phyloP scores from a whole-genome alignment of 2,888 invertebrate species.

The Gibbula magus region DNA sequence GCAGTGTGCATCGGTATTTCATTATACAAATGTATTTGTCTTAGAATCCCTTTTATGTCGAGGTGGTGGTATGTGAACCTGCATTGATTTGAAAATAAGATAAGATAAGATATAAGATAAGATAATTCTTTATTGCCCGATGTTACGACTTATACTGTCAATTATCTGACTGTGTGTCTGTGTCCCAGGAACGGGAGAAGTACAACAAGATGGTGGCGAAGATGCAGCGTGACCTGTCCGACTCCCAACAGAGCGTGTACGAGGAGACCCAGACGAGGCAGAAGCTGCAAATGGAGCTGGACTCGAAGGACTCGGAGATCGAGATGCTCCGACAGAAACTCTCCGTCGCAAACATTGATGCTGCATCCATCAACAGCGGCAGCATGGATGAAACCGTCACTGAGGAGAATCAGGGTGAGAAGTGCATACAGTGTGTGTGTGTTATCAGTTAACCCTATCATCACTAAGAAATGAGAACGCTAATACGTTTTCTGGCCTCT shows the following conservation, averaged over 20 bases:
- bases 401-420: background rate
- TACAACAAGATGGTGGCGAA: slow-evolving; percentile 90
- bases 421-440: too few species aligned
- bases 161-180: background rate
- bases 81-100: too few species aligned
- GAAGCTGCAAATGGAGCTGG: slow-evolving; percentile 94
- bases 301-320: slow-evolving; percentile 96
- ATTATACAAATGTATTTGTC: too few species aligned
- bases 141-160: background rate
- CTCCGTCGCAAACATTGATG: slow-evolving; percentile 87
- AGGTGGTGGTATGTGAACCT: too few species aligned
- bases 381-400: slow-evolving; percentile 75
- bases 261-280: slow-evolving; percentile 78
- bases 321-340: slow-evolving; percentile 90
- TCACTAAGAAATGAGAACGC: too few species aligned
- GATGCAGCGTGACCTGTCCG: slow-evolving; percentile 90
- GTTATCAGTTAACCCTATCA: too few species aligned
- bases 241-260: slow-evolving; percentile 87
- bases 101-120: too few species aligned
- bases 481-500: too few species aligned
- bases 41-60: too few species aligned
- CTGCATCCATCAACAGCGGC: slow-evolving; percentile 89
- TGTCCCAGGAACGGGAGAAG: slow-evolving; percentile 91
- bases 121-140: background rate
- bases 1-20: too few species aligned